These are phyloP conservation scores for Pontoporia blainvillei DNA, from an alignment of 2,113 vertebrate species.

Conservation along the genomic window DNA sequence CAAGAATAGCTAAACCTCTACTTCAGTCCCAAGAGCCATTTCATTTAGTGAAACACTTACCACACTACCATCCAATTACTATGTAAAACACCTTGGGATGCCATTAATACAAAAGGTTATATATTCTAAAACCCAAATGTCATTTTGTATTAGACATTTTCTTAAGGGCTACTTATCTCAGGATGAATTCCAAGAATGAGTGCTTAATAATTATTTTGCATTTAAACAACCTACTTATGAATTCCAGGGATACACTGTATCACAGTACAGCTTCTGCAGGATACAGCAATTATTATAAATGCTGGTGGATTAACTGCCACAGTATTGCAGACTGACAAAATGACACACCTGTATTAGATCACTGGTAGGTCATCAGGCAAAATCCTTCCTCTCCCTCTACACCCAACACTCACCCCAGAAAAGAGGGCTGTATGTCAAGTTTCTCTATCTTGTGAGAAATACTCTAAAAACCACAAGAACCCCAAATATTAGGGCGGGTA, in stretches of 20 bases:
- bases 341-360: conserved; percentile 69
- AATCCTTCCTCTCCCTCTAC: not conserved
- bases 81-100: conserved; percentile 78
- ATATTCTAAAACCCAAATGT: conserved; percentile 77
- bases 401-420: not conserved
- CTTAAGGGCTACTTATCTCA: conserved; percentile 78
- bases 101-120: conserved; percentile 78
- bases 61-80: conserved; percentile 75
- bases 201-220: conserved; percentile 79
- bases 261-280: conserved; percentile 53
- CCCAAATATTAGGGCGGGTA: not conserved
- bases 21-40: conserved; percentile 73
- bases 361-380: conserved; percentile 50
- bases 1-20: conserved; percentile 73
- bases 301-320: conserved; percentile 64
- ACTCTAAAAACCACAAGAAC: not conserved
- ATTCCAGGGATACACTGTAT: conserved; percentile 71
- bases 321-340: conserved; percentile 54
- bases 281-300: conserved; percentile 63
- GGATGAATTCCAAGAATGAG: conserved; percentile 76
- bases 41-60: conserved; percentile 74
- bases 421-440: not conserved
- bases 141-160: conserved; percentile 78
- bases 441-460: not conserved
- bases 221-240: conserved; percentile 77